Evolutionary conservation across 2,888 invertebrate genomes (phyloP), one percentile per base, ranked within the genome.

Genomic region (Drosophila paramelanica): DNA sequence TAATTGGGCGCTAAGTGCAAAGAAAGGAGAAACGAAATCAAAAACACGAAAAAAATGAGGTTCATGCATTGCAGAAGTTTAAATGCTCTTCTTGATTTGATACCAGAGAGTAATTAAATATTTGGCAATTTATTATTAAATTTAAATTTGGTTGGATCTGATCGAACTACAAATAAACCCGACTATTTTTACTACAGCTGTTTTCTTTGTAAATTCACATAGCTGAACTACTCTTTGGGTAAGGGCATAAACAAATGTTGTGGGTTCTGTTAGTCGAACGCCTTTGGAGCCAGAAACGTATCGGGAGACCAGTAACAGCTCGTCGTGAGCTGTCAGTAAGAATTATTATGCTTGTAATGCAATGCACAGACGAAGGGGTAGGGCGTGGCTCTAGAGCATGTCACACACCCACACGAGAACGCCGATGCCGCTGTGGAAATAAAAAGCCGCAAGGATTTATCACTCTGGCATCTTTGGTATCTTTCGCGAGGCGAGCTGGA

Each of bases 371-470:
- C 47, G 45, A 42, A 60, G 53, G 11, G 31, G 46, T 38, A 50
- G 57, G 81, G 81, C 68, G 86, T 81, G 77, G 76, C 51, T 23
- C 42, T 43, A 23, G 59, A 56, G 58, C 81, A 68, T 71, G 66
- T 79, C 66, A 36, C 66, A 77, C 84, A 80, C 82, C 77, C 81
- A 85, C 73, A 73, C 67, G 55, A 50, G 46, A n/a, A 67, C 45
- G 60, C 27, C 27, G 73, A 56, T 53, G 81, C 55, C 60, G 75
- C 64, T 55, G 66, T 79, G 73, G 67, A 84, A 89, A 88, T 86
- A 88, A 89, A 85, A 86, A 88, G 82, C 89, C 85, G 79, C 88
- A 86, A 86, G 86, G 89, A 86, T 86, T 86, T 86, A 86, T 89
- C 88, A 84, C 85, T 84, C 62, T 88, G 71, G 77, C 89, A 85